Base-by-base conservation (phyloP, 2,888 invertebrate genomes). In the Agrotis exclamationis region DNA sequence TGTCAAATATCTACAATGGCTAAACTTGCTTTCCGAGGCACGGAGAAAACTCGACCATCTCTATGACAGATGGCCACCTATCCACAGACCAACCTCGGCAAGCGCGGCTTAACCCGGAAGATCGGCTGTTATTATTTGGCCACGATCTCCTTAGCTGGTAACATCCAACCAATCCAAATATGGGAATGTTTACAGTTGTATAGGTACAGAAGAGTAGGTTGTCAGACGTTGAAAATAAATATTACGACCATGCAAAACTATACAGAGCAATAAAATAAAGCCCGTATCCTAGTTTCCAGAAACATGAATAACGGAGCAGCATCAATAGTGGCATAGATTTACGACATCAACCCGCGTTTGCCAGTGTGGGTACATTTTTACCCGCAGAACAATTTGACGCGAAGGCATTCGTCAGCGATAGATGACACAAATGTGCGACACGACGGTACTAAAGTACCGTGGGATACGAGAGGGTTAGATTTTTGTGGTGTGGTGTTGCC, bases 351-450 rank as follows among this genome's bases (percentile, higher is more conserved):
- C 60, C 67, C 59, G 50, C 50, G 20, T 51, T 16, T 63, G 63
- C 66, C 59, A 56, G 68, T 69, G 51, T 22, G 53, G 59, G 65
- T 53, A 74, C 59, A 83, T 73, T 79, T 83, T 70, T 74, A 79
- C 64, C 67, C 72, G 53, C 63, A 59, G 66, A 75, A 74, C 78
- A 80, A 74, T 83, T 67, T 71, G 78, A 80, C 74, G 68, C 60
- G 28, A 69, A 69, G 64, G 75, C 80, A 80, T 80, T 84, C 83
- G 83, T 82, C 85, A 84, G 82, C 78, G 75, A 59, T 48, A 78
- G 72, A 69, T 70, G 79, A 64, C 67, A 71, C 44, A 70, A 83
- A 82, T 82, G 72, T 79, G 56, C 47, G 69, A 57, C 50, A 58
- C 60, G 77, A 65, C 65, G 60, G 56, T 70, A 70, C 62, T 75